Evolutionary conservation across 1,140 invertebrate genomes (phyloP).

Genomic region (Halictus rubicundus): DNA sequence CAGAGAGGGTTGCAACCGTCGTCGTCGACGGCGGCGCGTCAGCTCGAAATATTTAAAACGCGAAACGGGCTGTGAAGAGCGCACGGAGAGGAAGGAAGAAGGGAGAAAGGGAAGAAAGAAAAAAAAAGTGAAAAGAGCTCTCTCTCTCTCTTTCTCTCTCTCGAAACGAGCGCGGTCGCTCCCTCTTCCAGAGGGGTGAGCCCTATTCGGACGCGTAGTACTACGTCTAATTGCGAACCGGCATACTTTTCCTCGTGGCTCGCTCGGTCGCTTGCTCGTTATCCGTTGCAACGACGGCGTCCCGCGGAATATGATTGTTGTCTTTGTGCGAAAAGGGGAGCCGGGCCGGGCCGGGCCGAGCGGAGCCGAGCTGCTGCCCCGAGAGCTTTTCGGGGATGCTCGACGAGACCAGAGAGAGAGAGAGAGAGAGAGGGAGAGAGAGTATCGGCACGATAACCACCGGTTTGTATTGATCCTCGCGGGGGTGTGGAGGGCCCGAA

Average conservation of each 20-base stretch:
- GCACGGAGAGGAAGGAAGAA: not conserved
- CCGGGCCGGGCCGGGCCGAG: not conserved
- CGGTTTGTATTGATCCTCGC: conserved; percentile 74
- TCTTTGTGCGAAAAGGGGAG: not conserved
- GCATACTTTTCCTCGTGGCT: conserved; percentile 53
- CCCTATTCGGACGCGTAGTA: conserved; percentile 29
- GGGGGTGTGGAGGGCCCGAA: conserved; percentile 60
- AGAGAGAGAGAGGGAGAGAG: conserved; percentile 1
- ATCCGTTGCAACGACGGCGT: conserved; percentile 35
- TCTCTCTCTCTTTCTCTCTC: too few species aligned
- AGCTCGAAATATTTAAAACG: conserved; percentile 38
- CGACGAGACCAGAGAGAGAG: conserved; percentile 30
- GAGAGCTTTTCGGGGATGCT: conserved; percentile 56
- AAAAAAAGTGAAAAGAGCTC: not conserved
- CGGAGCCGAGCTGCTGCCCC: conserved; percentile 25
- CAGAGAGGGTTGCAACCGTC: too few species aligned
- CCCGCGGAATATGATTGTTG: conserved; percentile 62
- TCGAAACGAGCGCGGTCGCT: not conserved
- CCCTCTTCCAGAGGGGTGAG: conserved; percentile 26
- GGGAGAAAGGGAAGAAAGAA: not conserved
- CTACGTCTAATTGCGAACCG: conserved; percentile 60
- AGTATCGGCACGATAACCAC: conserved; percentile 74
- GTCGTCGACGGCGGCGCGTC: not conserved
- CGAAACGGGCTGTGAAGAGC: conserved; percentile 22
- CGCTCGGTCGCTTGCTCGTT: conserved; percentile 44